phyloP scores from a whole-genome alignment of 2,113 vertebrate genomes.

The Alexandromys fortis region DNA sequence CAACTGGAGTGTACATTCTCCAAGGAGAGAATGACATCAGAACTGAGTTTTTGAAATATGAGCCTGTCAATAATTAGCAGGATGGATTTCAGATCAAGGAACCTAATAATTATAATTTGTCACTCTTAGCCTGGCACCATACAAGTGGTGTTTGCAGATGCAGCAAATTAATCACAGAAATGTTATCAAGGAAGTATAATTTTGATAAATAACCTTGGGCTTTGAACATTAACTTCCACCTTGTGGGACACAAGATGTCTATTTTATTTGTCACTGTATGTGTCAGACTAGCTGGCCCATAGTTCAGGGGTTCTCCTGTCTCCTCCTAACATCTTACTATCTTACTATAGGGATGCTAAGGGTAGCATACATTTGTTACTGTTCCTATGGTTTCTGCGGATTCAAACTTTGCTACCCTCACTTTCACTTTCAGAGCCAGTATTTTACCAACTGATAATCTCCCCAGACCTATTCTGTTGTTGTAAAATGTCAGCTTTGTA shows the following conservation, averaged over 20 bases:
- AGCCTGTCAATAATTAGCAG: not conserved
- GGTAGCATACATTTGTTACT: not conserved
- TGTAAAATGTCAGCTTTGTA: not conserved
- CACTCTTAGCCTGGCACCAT: not conserved
- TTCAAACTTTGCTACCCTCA: not conserved
- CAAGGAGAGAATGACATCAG: constrained; percentile 17
- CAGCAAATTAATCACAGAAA: not conserved
- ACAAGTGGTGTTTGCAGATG: not conserved
- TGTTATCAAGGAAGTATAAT: not conserved
- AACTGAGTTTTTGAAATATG: constrained; percentile 50
- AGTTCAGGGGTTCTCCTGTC: not conserved
- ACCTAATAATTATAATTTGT: constrained; percentile 10
- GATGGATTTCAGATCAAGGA: not conserved
- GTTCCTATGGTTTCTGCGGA: not conserved
- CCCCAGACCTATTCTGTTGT: not conserved
- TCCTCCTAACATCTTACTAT: not conserved
- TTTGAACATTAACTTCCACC: not conserved
- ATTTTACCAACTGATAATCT: not conserved
- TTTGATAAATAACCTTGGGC: not conserved
- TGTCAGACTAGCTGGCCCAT: not conserved
- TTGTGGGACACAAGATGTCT: not conserved
- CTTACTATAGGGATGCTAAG: not conserved
- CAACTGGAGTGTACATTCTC: not conserved
- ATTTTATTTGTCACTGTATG: not conserved
- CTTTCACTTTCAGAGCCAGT: no score